phyloP scores from a whole-genome alignment of 2,113 vertebrate genomes.

The Beaufortia kweichowensis region DNA sequence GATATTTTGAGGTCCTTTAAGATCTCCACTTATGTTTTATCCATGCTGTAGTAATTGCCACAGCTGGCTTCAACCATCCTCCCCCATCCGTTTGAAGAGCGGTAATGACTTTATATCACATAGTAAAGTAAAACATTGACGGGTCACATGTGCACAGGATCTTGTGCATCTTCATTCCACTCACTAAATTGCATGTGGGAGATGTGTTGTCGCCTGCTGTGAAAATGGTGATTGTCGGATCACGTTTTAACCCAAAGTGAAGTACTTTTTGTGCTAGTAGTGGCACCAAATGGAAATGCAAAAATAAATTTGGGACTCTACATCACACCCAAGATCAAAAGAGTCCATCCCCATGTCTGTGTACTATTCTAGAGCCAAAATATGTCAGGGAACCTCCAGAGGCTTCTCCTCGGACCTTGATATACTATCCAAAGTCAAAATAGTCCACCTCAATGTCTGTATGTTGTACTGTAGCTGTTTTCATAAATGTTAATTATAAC shows the following conservation, averaged over 20 bases:
- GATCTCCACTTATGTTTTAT: slow-evolving; percentile 12
- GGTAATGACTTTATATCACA: slow-evolving; percentile 49
- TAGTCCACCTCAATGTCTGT: no score
- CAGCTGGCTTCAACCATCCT: slow-evolving; percentile 28
- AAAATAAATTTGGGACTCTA: neutral
- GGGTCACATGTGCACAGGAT: slow-evolving; percentile 34
- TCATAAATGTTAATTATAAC: no score
- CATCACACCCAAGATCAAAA: neutral
- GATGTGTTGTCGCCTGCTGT: neutral
- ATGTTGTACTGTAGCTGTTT: no score
- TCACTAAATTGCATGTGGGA: neutral
- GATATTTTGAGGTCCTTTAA: slow-evolving; percentile 13
- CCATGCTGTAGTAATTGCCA: slow-evolving; percentile 43
- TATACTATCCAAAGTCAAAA: no score
- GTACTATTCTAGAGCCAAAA: no score
- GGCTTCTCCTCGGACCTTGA: no score
- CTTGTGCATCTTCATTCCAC: neutral
- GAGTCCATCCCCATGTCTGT: neutral
- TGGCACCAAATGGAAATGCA: no score
- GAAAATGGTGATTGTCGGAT: neutral
- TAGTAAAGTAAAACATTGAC: slow-evolving; percentile 50
- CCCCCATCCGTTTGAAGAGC: slow-evolving; percentile 45
- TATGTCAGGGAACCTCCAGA: no score
- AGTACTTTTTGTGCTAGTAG: no score
- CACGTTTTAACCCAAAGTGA: no score